Percentiles rank a stretch among this genome's conserved stretches.
Evolutionary conservation across 2,113 vertebrate genomes (phyloP).

Genomic region (Trichomycterus rosablanca): DNA sequence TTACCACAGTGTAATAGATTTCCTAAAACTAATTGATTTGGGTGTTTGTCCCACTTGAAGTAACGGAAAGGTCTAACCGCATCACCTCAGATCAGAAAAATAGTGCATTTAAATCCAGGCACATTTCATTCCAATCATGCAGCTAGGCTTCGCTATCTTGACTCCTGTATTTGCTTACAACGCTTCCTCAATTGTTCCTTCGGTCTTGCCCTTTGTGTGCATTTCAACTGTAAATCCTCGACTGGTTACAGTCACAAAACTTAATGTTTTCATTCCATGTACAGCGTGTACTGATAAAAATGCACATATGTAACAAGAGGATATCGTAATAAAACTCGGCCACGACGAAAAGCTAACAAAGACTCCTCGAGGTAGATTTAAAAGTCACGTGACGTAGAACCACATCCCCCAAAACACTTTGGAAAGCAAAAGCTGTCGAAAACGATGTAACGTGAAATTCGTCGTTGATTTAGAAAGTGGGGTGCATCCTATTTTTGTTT

Average conservation of each 20-base stretch:
- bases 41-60: too few relatives aligned
- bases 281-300: not conserved
- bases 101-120: slow-evolving; percentile 16
- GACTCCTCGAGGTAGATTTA: slow-evolving; percentile 29
- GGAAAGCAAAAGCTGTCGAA: slow-evolving; percentile 2
- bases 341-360: slow-evolving; percentile 41
- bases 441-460: not conserved
- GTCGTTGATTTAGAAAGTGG: too few relatives aligned
- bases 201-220: slow-evolving; percentile 18
- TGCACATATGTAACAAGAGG: not conserved
- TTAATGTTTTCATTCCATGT: not conserved
- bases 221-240: slow-evolving; percentile 14
- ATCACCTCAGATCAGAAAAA: slow-evolving; percentile 19
- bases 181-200: slow-evolving; percentile 10
- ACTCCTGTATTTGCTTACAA: not conserved
- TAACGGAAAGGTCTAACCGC: slow-evolving; percentile 4
- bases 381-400: slow-evolving; percentile 48
- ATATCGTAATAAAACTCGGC: not conserved
- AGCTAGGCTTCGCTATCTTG: not conserved
- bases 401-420: slow-evolving; percentile 40
- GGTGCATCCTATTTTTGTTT: too few relatives aligned
- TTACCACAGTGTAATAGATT: not conserved
- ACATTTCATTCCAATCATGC: slow-evolving; percentile 18
- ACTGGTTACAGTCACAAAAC: not conserved
- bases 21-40: not conserved